phyloP scores from a whole-genome alignment of 2,888 invertebrate species.

The Rhabditoides inermis region DNA sequence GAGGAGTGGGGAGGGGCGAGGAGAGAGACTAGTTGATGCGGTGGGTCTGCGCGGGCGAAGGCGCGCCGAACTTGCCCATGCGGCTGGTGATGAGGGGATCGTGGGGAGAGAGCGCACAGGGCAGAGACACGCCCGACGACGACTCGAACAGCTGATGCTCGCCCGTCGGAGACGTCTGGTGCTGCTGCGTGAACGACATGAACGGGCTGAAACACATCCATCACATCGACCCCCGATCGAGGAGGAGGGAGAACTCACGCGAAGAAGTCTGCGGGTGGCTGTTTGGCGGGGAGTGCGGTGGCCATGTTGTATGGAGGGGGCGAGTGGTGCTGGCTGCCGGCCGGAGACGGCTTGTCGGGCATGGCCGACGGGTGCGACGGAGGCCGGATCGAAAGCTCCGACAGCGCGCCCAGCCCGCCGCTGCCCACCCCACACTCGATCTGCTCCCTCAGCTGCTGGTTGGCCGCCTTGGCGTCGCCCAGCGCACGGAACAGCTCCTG shows the following conservation, averaged over 20 bases:
- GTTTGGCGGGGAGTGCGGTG: conserved; percentile 9
- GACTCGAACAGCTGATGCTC: conserved; percentile 31
- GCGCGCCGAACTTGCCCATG: conserved; percentile 30
- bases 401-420: neutral
- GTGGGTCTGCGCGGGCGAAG: conserved; percentile 14
- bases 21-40: too few relatives aligned
- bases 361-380: conserved; percentile 1
- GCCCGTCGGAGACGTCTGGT: conserved; percentile 24
- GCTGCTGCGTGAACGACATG: conserved; percentile 10
- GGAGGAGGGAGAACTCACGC: conserved; percentile 9
- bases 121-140: conserved; percentile 3
- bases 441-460: conserved; percentile 8
- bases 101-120: conserved; percentile 7
- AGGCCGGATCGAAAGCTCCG: neutral
- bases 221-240: neutral
- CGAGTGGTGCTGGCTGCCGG: conserved; percentile 1
- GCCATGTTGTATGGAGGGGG: conserved; percentile 22
- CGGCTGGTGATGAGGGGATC: conserved; percentile 11
- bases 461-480: conserved; percentile 22
- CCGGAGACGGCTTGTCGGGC: conserved; percentile 23
- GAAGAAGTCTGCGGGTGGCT: conserved; percentile 2
- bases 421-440: neutral
- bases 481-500: conserved; percentile 78
- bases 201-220: neutral
- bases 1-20: too few relatives aligned